Evolutionary conservation across 2,888 invertebrate genomes (phyloP), one percentile per base, ranked within the genome.

Genomic region (Morpho achilles): DNA sequence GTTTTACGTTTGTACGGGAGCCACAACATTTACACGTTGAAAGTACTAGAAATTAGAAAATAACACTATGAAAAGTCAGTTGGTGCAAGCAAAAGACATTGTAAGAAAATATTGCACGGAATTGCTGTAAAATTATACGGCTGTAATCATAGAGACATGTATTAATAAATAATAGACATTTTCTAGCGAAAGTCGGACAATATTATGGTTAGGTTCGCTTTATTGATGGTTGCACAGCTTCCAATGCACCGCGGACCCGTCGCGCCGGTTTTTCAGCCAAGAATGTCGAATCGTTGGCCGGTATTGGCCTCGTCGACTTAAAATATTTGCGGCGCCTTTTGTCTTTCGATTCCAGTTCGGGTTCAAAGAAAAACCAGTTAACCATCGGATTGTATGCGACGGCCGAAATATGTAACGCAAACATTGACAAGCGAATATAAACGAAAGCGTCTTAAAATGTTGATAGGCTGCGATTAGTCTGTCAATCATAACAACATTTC

Each of bases 191-290:
- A 67, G 68, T 68, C 61, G 50, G 53, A 66, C 62, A 58, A 53
- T 63, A 53, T 61, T 61, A 58, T 61, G 50, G 58, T 56, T 52
- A 53, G 41, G 52, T 60, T 52, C 50, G 39, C 49, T 53, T 59
- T 58, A 61, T 56, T 61, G 62, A 61, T 60, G 55, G 59, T 59
- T 55, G 39, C 58, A 48, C 42, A 50, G 55, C 56, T 55, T 61
- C 65, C 58, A 41, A 41, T 57, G 54, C 58, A 52, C 53, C 54
- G 56, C 49, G 7, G 22, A 67, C 66, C 59, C 22, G 69, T 66
- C 65, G 52, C 23, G 62, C 65, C 51, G 59, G 69, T 69, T 68
- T 68, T 68, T 68, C 67, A 67, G 59, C n/a, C 53, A 61, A 64
- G 65, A 68, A 68, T 67, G 66, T 62, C 64, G 66, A 66, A 63